These are phyloP conservation scores for Chlorocebus sabaeus DNA, from an alignment of 2,113 vertebrate genomes.

Conservation along the genomic window DNA sequence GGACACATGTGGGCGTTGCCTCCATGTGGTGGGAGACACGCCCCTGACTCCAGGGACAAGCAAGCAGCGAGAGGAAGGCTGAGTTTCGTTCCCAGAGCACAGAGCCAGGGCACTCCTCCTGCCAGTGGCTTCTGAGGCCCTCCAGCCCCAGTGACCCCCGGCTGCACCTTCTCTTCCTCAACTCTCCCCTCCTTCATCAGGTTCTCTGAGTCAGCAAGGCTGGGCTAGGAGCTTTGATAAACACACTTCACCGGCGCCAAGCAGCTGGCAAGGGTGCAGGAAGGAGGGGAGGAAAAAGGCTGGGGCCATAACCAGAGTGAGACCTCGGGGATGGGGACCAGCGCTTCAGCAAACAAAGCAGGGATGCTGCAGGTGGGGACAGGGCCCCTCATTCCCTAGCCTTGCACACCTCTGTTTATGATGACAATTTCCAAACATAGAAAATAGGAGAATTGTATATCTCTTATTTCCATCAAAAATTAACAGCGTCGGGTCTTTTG, in stretches of 20 bases:
- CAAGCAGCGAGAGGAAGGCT: not conserved
- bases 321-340: not conserved
- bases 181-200: rapidly evolving
- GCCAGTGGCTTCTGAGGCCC: not conserved
- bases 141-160: no score
- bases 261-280: not conserved
- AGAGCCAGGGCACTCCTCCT: rapidly evolving
- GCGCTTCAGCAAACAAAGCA: no score
- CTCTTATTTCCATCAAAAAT: not conserved
- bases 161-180: not conserved
- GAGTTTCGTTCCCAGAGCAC: no score
- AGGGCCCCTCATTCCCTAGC: no score
- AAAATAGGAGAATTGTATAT: rapidly evolving
- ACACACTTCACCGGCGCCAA: rapidly evolving
- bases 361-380: not conserved
- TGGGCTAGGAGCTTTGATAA: not conserved
- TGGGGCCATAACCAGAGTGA: rapidly evolving
- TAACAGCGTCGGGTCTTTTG: rapidly evolving
- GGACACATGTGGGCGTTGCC: not conserved
- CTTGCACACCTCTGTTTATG: not conserved
- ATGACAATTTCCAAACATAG: not conserved
- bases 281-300: not conserved
- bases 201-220: not conserved
- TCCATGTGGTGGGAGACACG: not conserved
- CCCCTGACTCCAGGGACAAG: not conserved